Conservation (phyloP, 35 echinoderm and acorn worm species). For the Chiridota heheva region DNA sequence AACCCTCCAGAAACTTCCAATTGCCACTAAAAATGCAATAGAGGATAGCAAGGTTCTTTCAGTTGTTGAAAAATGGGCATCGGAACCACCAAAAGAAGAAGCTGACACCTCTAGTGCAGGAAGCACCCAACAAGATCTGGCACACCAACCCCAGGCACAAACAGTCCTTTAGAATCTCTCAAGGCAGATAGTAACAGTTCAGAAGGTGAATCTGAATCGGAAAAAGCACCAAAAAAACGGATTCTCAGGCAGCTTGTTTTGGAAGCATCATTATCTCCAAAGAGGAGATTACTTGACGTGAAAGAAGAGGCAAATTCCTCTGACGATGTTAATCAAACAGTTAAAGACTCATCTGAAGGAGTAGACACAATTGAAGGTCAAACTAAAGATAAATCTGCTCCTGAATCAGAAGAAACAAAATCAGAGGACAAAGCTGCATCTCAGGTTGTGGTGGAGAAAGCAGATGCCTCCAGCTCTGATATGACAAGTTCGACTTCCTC, state of each 20-base stretch:
- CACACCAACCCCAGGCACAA: slow-evolving; percentile 34
- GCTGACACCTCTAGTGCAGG: slow-evolving; percentile 84
- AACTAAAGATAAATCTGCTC: background rate
- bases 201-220: slow-evolving; percentile 64
- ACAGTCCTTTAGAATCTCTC: slow-evolving; percentile 61
- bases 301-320: background rate
- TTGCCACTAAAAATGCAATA: slow-evolving; percentile 90
- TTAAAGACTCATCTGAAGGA: background rate
- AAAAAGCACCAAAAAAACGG: slow-evolving; percentile 15
- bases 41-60: slow-evolving; percentile 90
- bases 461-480: background rate
- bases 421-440: background rate
- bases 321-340: background rate
- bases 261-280: background rate
- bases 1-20: slow-evolving; percentile 79
- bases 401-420: background rate
- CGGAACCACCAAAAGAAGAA: slow-evolving; percentile 48
- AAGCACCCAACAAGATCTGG: slow-evolving; percentile 70
- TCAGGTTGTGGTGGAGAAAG: background rate
- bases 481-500: too few relatives aligned
- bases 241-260: slow-evolving; percentile 32
- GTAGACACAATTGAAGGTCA: background rate
- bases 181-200: slow-evolving; percentile 60
- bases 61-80: slow-evolving; percentile 85
- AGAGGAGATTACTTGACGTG: too few relatives aligned